A percentile compares a stretch with the other conserved stretches of the same genome.
phyloP scores from a whole-genome alignment of 2,888 invertebrate species.

The Stratiomys singularior region DNA sequence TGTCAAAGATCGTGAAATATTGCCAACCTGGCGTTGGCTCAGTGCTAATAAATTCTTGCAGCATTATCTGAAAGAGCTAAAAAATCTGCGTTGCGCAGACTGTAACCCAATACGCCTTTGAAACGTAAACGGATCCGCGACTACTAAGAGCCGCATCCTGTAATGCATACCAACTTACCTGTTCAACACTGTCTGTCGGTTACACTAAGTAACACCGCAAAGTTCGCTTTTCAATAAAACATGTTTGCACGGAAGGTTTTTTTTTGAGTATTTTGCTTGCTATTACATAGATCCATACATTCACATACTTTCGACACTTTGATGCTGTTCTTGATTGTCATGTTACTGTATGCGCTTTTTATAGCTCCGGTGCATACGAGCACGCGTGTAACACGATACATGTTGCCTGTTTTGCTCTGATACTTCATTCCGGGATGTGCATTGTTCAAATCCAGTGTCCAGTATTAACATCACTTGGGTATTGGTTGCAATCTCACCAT shows the following conservation, averaged over 20 bases:
- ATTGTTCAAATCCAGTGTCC: constrained; percentile 33
- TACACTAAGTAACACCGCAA: not conserved
- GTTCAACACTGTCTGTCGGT: not conserved
- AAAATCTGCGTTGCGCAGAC: not conserved
- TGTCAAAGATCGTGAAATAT: too few relatives aligned
- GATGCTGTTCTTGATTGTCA: constrained; percentile 43
- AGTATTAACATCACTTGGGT: not conserved
- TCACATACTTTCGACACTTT: constrained; percentile 45
- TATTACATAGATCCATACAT: constrained; percentile 21
- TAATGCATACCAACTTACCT: constrained; percentile 19
- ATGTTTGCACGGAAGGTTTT: constrained; percentile 42
- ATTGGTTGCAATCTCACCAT: constrained; percentile 20
- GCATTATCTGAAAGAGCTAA: too few relatives aligned
- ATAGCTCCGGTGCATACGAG: constrained; percentile 21
- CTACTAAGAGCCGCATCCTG: constrained; percentile 40
- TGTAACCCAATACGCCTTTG: constrained; percentile 9
- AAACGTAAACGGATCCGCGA: constrained; percentile 14
- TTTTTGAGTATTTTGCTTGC: constrained; percentile 30
- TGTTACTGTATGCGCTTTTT: constrained; percentile 35
- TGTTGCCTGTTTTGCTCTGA: constrained; percentile 40
- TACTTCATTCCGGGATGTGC: constrained; percentile 39
- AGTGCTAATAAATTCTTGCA: too few relatives aligned
- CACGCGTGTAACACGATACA: constrained; percentile 47
- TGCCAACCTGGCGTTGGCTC: too few relatives aligned
- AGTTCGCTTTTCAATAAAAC: constrained; percentile 46